Evolutionary conservation across 2,113 vertebrate species (phyloP), one percentile per base, ranked within the genome.

Genomic region (Lagenorhynchus albirostris): DNA sequence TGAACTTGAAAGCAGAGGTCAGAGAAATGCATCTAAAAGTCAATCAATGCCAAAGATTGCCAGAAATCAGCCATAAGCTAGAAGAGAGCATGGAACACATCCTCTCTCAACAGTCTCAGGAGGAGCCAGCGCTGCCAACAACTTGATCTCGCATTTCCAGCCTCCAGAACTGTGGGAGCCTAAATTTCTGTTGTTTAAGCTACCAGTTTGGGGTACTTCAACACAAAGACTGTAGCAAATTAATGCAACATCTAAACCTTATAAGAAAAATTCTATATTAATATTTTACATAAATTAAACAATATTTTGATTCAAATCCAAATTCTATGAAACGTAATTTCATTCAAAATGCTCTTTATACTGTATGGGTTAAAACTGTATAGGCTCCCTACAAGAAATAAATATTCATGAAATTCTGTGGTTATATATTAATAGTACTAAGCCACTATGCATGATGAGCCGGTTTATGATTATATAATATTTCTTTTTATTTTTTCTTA

Each of bases 21-120:
- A n/a, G 8, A 1, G 0, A 29, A 33, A 82, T 21, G 4, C 15
- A 18, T 8, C 26, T 41, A 10, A 76, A 60, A 89, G 20, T 15
- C 33, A 83, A 55, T 15, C 38, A 41, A 18, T 11, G 10, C 3
- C 5, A 1, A 31, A 17, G 44, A 5, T 8, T 20, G 33, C 58
- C 26, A 29, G 47, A 36, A 86, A 77, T 68, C 13, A 21, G 41
- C 47, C 33, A 8, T 21, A 17, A 80, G 63, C 53, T 29, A 13
- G 50, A n/a, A 9, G 3, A 50, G 5, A 18, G 25, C 1, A 1
- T 33, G 7, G 25, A 13, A 18, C 25, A 58, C 20, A 50, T 29
- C 12, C 5, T 6, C 4, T 6, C 18, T 70, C 41, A 1, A 1
- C 4, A 20, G 4, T 33, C 60, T 47, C 13, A 1, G 14, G 26